These are phyloP conservation scores for Anodontia alba DNA, from an alignment of 2,888 invertebrate genomes.

Conservation along the genomic window DNA sequence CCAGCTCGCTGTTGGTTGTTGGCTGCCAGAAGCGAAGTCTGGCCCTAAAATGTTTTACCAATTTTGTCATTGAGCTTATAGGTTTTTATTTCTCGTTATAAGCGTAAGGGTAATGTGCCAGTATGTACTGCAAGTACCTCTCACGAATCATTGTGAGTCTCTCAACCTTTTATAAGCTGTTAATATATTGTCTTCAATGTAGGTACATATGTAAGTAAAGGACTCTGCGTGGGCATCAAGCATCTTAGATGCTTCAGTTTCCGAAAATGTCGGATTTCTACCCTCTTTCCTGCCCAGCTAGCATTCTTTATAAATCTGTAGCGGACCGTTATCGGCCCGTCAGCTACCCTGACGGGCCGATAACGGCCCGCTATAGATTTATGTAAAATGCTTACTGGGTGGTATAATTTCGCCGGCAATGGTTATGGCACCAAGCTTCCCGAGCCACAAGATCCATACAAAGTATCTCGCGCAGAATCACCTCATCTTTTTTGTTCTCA, in stretches of 20 bases:
- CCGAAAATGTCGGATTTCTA: background rate
- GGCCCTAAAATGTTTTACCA: conserved; percentile 20
- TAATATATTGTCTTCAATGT: conserved; percentile 15
- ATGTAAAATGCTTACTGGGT: no score
- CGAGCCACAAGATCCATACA: no score
- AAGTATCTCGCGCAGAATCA: no score
- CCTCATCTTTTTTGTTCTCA: no score
- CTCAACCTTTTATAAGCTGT: conserved; percentile 13
- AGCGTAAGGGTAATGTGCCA: conserved; percentile 1
- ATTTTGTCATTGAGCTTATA: conserved; percentile 39
- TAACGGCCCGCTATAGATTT: no score
- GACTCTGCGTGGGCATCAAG: conserved; percentile 22
- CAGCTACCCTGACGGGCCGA: no score
- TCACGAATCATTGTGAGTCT: conserved; percentile 41
- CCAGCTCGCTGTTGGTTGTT: conserved; percentile 18
- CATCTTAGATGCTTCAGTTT: background rate
- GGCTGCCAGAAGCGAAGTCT: conserved; percentile 31
- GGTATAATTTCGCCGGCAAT: background rate
- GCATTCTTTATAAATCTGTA: no score
- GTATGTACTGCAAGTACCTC: conserved; percentile 24
- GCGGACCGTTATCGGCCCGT: no score
- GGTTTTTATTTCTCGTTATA: conserved; percentile 31
- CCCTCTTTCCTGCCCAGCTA: background rate
- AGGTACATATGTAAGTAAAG: conserved; percentile 15
- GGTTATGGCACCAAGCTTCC: no score